phyloP scores from a whole-genome alignment of 2,113 vertebrate genomes.

The Sisor rabdophorus region DNA sequence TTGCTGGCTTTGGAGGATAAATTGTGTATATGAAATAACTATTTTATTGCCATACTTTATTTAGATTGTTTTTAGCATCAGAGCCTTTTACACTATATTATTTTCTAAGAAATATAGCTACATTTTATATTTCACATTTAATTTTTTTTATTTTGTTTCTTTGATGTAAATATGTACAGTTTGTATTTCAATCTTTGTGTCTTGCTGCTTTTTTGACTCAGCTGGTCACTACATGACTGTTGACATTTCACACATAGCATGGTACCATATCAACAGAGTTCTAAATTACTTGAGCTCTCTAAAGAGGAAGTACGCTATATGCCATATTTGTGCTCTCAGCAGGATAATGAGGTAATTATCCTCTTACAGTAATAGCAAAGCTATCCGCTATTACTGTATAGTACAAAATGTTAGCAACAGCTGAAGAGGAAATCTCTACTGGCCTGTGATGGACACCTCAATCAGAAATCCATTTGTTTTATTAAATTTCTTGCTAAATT shows the following conservation, averaged over 20 bases:
- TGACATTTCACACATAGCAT: conserved; percentile 39
- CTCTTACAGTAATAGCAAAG: conserved; percentile 35
- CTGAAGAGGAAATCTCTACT: conserved; percentile 32
- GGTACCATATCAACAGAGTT: conserved; percentile 12
- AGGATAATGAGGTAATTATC: conserved; percentile 33
- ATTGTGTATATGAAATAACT: neutral
- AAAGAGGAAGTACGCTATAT: conserved; percentile 33
- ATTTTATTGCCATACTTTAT: neutral
- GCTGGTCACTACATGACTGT: conserved; percentile 26
- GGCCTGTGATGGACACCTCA: conserved; percentile 40
- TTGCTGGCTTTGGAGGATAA: neutral
- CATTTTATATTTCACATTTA: neutral
- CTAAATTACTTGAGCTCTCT: conserved; percentile 26
- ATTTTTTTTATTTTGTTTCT: neutral
- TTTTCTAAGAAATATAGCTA: neutral
- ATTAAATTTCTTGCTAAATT: conserved; percentile 22
- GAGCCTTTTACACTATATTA: neutral
- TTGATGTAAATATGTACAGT: neutral
- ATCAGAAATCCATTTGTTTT: conserved; percentile 27
- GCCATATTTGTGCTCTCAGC: conserved; percentile 42
- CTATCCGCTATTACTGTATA: conserved; percentile 30
- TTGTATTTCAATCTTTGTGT: conserved; percentile 9
- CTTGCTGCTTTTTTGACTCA: conserved; percentile 13
- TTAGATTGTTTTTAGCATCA: neutral
- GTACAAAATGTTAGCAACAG: conserved; percentile 29